Base-by-base conservation (phyloP, 92 coral and sea anemone species). In the Palythoa grandiflora region DNA sequence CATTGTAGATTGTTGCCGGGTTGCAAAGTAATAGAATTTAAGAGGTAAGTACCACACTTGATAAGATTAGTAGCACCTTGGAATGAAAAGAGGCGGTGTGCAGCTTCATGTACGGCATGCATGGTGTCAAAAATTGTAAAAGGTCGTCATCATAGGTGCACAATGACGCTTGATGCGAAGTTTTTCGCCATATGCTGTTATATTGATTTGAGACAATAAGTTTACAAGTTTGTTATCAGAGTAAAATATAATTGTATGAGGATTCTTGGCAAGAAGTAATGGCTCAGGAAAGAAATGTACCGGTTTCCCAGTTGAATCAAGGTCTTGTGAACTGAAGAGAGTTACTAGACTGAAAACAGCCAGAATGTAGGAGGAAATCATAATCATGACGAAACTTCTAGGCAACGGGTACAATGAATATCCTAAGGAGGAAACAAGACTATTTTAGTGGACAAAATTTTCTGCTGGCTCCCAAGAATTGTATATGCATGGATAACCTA, bases 161-260 rank as follows among this genome's bases (percentile, higher is more conserved):
- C 70, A 78, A 14, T 52, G n/a, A 16, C 50, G 28, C 0, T 36
- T 48, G 9, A 78, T 38, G 28, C 21, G 16, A 3, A 78, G 38
- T 6, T 78, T 21, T 9, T 78, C 11, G 40, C 70, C 68, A 13
- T 78, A 54, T 78, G 59, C 13, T 2, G 70, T 78, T 47, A 35
- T 55, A 59, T 55, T 55, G 21, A 78, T 78, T 15, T 36, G 59
- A 2, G 83, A 21, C 70, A 78, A 15, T 8, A 79, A 3, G 73
- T 83, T 51, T 5, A 66, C 36, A 21, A 88, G 70, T 38, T 51
- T 88, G 10, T 75, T 88, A 5, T 88, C 86, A 0, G 76, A 83
- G 52, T 88, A 88, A 21, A 79, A 71, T 5, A 78, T 65, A 11
- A 88, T 5, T 9, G 90, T 73, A 12, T 88, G 83, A 2, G 90